Evolutionary conservation across 2,113 vertebrate genomes (phyloP).

Genomic region (Mixornis gularis): DNA sequence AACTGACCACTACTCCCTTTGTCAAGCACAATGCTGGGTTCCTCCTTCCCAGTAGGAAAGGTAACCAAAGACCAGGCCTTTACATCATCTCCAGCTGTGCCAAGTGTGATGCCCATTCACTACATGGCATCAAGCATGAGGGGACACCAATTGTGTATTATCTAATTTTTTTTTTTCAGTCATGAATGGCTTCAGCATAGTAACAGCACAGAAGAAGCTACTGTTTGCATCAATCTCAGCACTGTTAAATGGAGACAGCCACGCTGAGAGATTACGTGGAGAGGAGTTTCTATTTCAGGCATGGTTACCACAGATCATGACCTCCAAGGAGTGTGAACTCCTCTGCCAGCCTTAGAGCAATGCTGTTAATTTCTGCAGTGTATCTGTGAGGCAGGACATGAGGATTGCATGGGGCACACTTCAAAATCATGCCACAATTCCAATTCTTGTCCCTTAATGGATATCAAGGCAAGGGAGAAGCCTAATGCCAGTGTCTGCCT

Average conservation of each 20-base stretch:
- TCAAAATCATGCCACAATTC: background rate
- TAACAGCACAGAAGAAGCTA: background rate
- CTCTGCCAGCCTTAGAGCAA: background rate
- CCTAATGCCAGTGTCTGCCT: background rate
- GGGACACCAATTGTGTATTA: background rate
- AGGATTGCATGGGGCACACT: rapidly evolving
- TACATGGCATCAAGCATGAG: background rate
- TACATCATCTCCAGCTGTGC: background rate
- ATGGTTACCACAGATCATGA: background rate
- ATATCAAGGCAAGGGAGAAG: background rate
- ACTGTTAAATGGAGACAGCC: background rate
- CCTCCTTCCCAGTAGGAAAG: background rate
- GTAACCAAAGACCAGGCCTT: background rate
- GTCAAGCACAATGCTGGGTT: background rate
- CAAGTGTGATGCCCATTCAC: rapidly evolving
- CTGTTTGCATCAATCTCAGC: background rate
- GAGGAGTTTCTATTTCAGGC: background rate
- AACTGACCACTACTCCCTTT: background rate
- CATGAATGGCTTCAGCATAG: background rate
- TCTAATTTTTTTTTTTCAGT: background rate
- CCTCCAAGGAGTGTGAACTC: background rate
- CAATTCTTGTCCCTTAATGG: background rate
- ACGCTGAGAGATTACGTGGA: rapidly evolving
- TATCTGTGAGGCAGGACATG: slow-evolving; percentile 1
- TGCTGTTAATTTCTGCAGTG: background rate